Evolutionary conservation across 2,113 vertebrate genomes (phyloP).

Genomic region (Hydropotes inermis): DNA sequence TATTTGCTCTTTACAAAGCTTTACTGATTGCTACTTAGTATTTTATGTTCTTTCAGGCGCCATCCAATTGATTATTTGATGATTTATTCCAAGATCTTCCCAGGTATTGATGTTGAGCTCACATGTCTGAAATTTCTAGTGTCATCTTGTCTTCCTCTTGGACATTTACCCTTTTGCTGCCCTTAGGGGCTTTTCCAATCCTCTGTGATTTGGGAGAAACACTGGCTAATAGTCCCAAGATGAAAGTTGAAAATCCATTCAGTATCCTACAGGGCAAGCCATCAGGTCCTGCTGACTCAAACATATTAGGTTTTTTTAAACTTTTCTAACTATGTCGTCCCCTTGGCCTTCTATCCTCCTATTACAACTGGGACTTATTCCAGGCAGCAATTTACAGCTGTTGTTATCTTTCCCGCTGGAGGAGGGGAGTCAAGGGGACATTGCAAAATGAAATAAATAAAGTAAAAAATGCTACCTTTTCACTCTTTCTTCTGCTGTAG

Average conservation of each 20-base stretch:
- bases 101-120: constrained; percentile 46
- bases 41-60: constrained; percentile 37
- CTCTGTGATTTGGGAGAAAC: constrained; percentile 50
- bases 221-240: constrained; percentile 54
- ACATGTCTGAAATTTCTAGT: constrained; percentile 35
- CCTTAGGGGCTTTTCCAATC: constrained; percentile 37
- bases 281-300: constrained; percentile 68
- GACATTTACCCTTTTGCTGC: constrained; percentile 45
- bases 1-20: constrained; percentile 56
- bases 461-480: constrained; percentile 23
- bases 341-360: constrained; percentile 48
- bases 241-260: constrained; percentile 66
- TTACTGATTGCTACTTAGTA: constrained; percentile 51
- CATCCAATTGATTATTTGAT: constrained; percentile 53
- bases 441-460: constrained; percentile 51
- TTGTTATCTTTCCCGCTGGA: not conserved
- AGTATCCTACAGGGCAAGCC: constrained; percentile 61
- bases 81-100: constrained; percentile 61
- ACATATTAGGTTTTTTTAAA: constrained; percentile 66
- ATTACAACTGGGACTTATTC: constrained; percentile 44
- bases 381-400: constrained; percentile 54
- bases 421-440: not conserved
- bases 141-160: constrained; percentile 41
- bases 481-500: not conserved
- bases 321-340: constrained; percentile 53